Conservation (phyloP, 2,797 vertebrate species). For the Aselliscus stoliczkanus region DNA sequence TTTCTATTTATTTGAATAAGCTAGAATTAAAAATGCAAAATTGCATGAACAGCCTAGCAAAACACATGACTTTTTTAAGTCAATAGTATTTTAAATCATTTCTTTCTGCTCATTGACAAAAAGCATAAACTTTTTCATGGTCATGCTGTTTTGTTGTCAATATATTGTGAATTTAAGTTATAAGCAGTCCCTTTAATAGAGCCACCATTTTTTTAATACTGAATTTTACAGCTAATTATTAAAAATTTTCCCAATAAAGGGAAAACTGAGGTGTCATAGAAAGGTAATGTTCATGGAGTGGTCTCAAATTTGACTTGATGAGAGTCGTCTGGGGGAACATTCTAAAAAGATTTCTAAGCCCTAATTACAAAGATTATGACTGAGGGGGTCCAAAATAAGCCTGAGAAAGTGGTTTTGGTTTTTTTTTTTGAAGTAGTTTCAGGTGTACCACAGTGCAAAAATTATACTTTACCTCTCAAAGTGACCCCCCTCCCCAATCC, state of each 20-base stretch:
- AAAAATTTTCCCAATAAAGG: background rate
- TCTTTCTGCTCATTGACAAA: background rate
- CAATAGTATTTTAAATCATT: background rate
- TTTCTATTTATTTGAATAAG: background rate
- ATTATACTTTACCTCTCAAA: too few species aligned
- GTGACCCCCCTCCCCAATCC: too few species aligned
- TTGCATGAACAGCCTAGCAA: background rate
- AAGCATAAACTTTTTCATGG: background rate
- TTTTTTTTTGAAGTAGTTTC: too few species aligned
- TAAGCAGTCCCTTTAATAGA: background rate
- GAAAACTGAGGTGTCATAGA: background rate
- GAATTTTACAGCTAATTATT: background rate
- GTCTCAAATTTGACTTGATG: background rate
- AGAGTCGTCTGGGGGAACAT: background rate
- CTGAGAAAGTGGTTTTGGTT: background rate
- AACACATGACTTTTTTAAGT: background rate
- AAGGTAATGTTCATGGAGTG: background rate
- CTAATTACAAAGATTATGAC: background rate
- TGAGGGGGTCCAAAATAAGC: background rate
- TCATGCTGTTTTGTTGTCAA: background rate
- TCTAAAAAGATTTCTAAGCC: background rate
- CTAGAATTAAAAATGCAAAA: constrained; percentile 3
- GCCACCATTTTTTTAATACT: background rate
- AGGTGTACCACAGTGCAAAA: too few species aligned
- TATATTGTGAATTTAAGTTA: background rate